Evolutionary conservation across 2,113 vertebrate genomes (phyloP).

Genomic region (Tautogolabrus adspersus): DNA sequence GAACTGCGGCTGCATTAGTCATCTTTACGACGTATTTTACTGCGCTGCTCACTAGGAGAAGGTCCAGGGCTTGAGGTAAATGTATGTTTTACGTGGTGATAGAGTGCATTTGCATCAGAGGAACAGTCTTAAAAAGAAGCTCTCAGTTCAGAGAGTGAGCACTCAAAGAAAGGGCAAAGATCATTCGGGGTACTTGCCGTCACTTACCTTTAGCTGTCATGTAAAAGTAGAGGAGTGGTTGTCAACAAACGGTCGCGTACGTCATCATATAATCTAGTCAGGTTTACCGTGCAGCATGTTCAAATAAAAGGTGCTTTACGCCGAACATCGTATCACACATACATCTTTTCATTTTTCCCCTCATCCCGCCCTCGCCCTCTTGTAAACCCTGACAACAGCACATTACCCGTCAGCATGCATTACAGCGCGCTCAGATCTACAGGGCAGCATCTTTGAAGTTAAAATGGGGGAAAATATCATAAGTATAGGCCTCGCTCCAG

Average conservation of each 20-base stretch:
- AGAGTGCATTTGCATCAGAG: slow-evolving; percentile 71
- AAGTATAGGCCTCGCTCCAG: slow-evolving; percentile 78
- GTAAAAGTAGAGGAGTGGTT: slow-evolving; percentile 28
- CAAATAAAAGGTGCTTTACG: slow-evolving; percentile 52
- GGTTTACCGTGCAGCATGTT: slow-evolving; percentile 42
- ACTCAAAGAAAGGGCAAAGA: slow-evolving; percentile 43
- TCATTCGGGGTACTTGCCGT: slow-evolving; percentile 40
- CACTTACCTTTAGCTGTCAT: slow-evolving; percentile 32
- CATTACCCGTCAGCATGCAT: slow-evolving; percentile 77
- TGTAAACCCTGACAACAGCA: slow-evolving; percentile 73
- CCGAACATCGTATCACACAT: slow-evolving; percentile 43
- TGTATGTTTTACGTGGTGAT: slow-evolving; percentile 75
- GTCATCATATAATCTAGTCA: slow-evolving; percentile 4
- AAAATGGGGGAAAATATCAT: slow-evolving; percentile 80
- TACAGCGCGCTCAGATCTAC: slow-evolving; percentile 75
- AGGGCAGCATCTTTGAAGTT: slow-evolving; percentile 78
- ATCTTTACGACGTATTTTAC: slow-evolving; percentile 75
- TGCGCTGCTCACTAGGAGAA: slow-evolving; percentile 49
- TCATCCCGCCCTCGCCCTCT: slow-evolving; percentile 46
- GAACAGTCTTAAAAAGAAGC: slow-evolving; percentile 52
- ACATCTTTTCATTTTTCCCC: slow-evolving; percentile 69
- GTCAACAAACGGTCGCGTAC: slow-evolving; percentile 14
- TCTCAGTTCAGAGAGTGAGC: slow-evolving; percentile 31
- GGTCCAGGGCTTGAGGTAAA: slow-evolving; percentile 53
- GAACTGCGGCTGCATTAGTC: slow-evolving; percentile 65